Percentiles rank a stretch among this genome's conserved stretches.
Evolutionary conservation across 2,113 vertebrate genomes (phyloP).

Genomic region (Pangasianodon hypophthalmus): DNA sequence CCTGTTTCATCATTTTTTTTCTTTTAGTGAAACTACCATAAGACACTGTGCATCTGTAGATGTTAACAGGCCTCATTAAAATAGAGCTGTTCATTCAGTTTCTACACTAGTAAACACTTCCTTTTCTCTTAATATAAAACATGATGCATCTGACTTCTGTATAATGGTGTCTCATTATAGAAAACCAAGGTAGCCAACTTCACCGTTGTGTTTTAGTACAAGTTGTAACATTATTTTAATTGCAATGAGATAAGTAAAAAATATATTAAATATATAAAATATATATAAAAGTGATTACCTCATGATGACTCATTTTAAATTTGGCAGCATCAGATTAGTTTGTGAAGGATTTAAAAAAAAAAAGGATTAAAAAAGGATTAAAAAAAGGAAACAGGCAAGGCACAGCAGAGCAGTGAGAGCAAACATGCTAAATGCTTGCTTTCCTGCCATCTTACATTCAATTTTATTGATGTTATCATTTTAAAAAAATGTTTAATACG

Average conservation of each 20-base stretch:
- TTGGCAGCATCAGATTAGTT: background rate
- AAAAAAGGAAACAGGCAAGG: background rate
- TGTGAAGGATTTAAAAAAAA: background rate
- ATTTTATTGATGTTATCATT: background rate
- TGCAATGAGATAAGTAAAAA: background rate
- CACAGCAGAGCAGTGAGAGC: background rate
- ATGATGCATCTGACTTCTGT: too few relatives aligned
- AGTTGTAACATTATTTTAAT: too few relatives aligned
- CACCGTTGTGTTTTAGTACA: background rate
- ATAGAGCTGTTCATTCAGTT: background rate
- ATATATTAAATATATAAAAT: background rate
- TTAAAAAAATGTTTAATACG: background rate
- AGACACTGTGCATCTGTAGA: background rate
- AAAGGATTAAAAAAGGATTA: background rate
- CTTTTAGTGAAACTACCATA: background rate
- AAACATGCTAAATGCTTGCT: background rate
- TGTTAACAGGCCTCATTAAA: background rate
- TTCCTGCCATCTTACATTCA: background rate
- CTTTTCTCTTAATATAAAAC: background rate
- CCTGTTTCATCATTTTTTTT: background rate
- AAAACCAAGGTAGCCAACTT: too few relatives aligned
- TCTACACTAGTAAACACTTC: background rate
- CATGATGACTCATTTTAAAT: background rate
- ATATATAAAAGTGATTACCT: background rate
- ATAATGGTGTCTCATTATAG: too few relatives aligned